phyloP scores from a whole-genome alignment of 1,140 invertebrate species.

The Teleopsis dalmanni region DNA sequence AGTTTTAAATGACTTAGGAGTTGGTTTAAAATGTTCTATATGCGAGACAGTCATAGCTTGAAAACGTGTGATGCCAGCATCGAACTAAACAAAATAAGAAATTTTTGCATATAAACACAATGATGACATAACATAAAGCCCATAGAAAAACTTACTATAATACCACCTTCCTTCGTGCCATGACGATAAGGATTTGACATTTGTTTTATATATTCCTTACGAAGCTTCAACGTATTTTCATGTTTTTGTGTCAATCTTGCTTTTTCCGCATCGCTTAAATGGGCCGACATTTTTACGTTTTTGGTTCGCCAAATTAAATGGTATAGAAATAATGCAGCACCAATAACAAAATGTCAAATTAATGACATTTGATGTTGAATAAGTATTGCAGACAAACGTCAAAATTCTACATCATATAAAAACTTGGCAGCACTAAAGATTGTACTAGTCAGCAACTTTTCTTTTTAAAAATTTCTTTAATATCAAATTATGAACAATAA shows the following conservation, averaged over 20 bases:
- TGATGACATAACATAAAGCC: slow-evolving; percentile 41
- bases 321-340: slow-evolving; percentile 28
- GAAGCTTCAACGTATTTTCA: slow-evolving; percentile 33
- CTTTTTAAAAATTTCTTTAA: no score
- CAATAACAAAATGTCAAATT: not conserved
- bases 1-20: slow-evolving; percentile 48
- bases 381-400: not conserved
- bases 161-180: slow-evolving; percentile 49
- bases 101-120: slow-evolving; percentile 7
- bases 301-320: slow-evolving; percentile 16
- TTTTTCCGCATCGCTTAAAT: slow-evolving; percentile 12
- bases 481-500: no score
- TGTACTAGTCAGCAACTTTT: no score
- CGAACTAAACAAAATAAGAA: slow-evolving; percentile 56
- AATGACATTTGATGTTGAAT: not conserved
- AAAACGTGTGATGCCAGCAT: slow-evolving; percentile 62
- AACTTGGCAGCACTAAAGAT: not conserved
- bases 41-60: slow-evolving; percentile 57
- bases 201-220: slow-evolving; percentile 59
- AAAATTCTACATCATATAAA: not conserved
- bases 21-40: slow-evolving; percentile 61
- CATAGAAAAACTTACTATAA: slow-evolving; percentile 49
- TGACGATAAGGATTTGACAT: slow-evolving; percentile 56
- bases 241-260: slow-evolving; percentile 34
- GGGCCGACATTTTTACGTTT: slow-evolving; percentile 13